phyloP scores from a whole-genome alignment of 2,113 vertebrate genomes.

The Lates calcarifer region DNA sequence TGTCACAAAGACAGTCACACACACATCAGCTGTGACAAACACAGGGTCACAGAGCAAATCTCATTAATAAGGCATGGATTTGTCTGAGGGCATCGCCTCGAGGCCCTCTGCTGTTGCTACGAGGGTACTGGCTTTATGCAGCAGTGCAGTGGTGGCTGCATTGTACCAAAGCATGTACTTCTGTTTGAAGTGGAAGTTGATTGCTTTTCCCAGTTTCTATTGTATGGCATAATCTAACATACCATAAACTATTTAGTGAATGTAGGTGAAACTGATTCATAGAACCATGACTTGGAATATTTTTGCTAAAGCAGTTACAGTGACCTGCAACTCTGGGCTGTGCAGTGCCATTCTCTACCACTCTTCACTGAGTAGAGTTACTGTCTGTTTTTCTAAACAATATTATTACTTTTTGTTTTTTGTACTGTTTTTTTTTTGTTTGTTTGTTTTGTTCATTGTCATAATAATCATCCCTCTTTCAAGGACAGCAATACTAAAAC shows the following conservation, averaged over 20 bases:
- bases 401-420: not conserved
- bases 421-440: not conserved
- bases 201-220: not conserved
- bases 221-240: not conserved
- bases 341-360: not conserved
- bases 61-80: conserved; percentile 74
- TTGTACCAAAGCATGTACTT: not conserved
- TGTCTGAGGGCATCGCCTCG: conserved; percentile 69
- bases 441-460: not conserved
- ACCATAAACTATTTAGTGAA: not conserved
- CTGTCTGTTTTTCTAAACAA: not conserved
- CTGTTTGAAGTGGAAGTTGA: not conserved
- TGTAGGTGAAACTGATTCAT: not conserved
- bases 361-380: not conserved
- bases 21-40: conserved; percentile 45
- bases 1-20: conserved; percentile 34
- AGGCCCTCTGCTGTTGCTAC: conserved; percentile 76
- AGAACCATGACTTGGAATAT: not conserved
- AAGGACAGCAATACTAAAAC: not conserved
- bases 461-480: not conserved
- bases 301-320: not conserved
- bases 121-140: conserved; percentile 60
- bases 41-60: conserved; percentile 46
- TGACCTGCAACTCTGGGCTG: not conserved
- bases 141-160: conserved; percentile 46